A percentile compares a stretch with the other conserved stretches of the same genome.
Conservation (phyloP, 2,113 vertebrate genomes). For the Aptenodytes forsteri region DNA sequence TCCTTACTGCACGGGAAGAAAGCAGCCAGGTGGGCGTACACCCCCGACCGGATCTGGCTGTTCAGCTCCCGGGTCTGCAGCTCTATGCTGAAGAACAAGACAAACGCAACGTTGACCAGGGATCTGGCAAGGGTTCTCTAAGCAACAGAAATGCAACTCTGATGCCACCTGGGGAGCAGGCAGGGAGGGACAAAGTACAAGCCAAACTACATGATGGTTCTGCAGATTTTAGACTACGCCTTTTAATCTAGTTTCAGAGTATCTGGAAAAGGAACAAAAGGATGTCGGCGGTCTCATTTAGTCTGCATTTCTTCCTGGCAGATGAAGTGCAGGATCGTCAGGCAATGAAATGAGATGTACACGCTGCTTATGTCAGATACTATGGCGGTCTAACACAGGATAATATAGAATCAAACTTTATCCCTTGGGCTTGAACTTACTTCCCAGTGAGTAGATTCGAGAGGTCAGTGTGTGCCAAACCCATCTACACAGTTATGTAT, state of each 20-base stretch:
- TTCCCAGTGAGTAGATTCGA: neutral
- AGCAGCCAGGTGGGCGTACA: conserved; percentile 87
- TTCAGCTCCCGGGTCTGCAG: conserved; percentile 84
- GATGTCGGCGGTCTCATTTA: neutral
- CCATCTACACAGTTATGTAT: no score
- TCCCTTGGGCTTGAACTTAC: neutral
- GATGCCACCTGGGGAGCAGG: neutral
- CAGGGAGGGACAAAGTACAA: neutral
- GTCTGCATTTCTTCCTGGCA: neutral
- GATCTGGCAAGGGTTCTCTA: neutral
- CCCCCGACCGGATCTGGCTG: conserved; percentile 83
- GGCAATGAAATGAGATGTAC: neutral
- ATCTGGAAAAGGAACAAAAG: neutral
- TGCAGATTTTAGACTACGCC: neutral
- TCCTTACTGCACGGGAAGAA: conserved; percentile 94
- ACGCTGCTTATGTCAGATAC: neutral
- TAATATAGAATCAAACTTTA: neutral
- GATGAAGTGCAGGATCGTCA: neutral
- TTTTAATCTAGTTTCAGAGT: neutral
- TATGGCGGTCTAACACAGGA: neutral
- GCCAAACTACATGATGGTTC: rapidly evolving
- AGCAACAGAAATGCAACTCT: neutral
- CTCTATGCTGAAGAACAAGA: conserved; percentile 82
- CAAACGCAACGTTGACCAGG: neutral
- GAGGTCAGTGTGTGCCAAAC: neutral